Conservation (phyloP, 1,140 invertebrate species). For the Bombus waltoni region DNA sequence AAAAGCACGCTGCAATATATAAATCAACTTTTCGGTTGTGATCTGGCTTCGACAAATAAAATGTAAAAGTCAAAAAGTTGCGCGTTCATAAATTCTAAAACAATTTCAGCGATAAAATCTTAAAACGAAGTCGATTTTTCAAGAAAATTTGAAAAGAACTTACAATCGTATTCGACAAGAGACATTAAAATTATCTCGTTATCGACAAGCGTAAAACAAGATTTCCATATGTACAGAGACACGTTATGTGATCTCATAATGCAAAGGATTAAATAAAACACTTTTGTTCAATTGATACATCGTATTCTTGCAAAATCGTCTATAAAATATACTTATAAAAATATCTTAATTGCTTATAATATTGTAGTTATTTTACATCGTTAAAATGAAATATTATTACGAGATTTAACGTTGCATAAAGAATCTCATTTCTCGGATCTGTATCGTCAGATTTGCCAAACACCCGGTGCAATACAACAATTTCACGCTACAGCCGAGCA, state of each 20-base stretch:
- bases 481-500: neutral
- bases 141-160: too few relatives aligned
- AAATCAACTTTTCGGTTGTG: too few relatives aligned
- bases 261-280: neutral
- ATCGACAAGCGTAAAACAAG: too few relatives aligned
- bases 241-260: neutral
- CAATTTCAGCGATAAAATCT: too few relatives aligned
- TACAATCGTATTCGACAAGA: too few relatives aligned
- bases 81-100: too few relatives aligned
- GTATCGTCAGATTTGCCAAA: neutral
- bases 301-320: neutral
- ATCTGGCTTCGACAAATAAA: too few relatives aligned
- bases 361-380: neutral
- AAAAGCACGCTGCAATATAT: too few relatives aligned
- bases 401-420: neutral
- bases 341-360: neutral
- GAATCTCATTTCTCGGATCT: neutral
- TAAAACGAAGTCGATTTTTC: too few relatives aligned
- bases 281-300: neutral
- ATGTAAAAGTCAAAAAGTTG: too few relatives aligned
- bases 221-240: too few relatives aligned
- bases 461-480: neutral
- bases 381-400: neutral
- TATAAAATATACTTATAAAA: neutral
- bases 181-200: too few relatives aligned